Evolutionary conservation across 2,888 invertebrate species (phyloP).

Genomic region (Oeneis ivallda): DNA sequence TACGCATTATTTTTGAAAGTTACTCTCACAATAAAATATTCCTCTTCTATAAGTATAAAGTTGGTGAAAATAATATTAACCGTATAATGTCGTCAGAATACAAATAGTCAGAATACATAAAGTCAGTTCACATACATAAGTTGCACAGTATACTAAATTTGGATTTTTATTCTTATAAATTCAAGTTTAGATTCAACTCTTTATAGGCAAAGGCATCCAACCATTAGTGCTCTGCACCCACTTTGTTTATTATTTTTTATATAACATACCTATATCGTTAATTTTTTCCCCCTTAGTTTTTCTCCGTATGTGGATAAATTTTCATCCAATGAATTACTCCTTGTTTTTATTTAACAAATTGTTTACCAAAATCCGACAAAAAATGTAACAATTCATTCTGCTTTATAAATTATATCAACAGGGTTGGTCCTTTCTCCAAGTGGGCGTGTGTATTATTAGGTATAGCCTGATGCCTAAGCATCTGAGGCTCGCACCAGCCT

Average conservation of each 20-base stretch:
- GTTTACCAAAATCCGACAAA: not conserved
- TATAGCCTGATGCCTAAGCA: slow-evolving; percentile 29
- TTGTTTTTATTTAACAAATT: not conserved
- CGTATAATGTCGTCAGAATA: too few species aligned
- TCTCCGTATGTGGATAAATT: not conserved
- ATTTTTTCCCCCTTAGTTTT: not conserved
- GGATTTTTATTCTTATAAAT: too few species aligned
- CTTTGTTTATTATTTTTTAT: too few species aligned
- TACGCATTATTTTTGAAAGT: slow-evolving; percentile 5
- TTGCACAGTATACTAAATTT: too few species aligned
- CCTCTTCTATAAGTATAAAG: not conserved
- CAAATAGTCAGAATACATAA: too few species aligned
- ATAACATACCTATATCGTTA: not conserved
- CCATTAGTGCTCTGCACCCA: too few species aligned
- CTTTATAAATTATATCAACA: not conserved
- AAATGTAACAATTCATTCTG: not conserved
- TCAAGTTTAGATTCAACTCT: not conserved
- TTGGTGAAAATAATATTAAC: not conserved
- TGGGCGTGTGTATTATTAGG: slow-evolving; percentile 39
- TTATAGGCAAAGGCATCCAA: not conserved
- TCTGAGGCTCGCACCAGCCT: slow-evolving; percentile 26
- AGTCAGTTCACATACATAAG: not conserved
- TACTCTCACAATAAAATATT: slow-evolving; percentile 3
- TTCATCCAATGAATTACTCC: not conserved
- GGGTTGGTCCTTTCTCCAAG: slow-evolving; percentile 30